phyloP scores from a whole-genome alignment of 2,113 vertebrate species.

The Eretmochelys imbricata region DNA sequence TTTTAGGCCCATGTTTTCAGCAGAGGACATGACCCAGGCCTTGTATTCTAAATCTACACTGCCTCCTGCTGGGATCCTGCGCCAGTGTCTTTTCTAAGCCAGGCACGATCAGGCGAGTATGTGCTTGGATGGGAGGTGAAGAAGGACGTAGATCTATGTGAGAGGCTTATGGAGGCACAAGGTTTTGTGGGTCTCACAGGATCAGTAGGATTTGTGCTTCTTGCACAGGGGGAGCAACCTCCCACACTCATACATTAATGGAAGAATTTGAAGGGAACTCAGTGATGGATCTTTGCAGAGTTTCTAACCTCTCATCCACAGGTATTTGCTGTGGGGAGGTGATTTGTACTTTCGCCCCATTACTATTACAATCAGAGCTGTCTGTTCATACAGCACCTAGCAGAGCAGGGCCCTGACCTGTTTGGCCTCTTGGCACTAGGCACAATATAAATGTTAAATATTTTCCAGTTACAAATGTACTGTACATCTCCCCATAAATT shows the following conservation, averaged over 20 bases:
- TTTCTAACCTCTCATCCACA: not conserved
- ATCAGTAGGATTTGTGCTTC: too few species aligned
- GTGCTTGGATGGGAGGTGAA: not conserved
- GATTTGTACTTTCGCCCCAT: not conserved
- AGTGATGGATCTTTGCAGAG: too few species aligned
- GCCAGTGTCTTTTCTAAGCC: not conserved
- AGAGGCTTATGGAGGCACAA: not conserved
- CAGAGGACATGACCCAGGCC: not conserved
- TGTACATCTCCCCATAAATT: not conserved
- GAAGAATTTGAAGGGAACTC: too few species aligned
- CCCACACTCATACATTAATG: too few species aligned
- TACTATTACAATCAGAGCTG: not conserved
- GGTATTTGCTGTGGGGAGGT: too few species aligned
- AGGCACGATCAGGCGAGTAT: not conserved
- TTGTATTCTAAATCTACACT: not conserved
- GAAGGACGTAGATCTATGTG: not conserved
- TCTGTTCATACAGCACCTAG: not conserved
- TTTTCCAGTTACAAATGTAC: not conserved
- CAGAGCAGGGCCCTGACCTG: too few species aligned
- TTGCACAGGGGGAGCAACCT: too few species aligned
- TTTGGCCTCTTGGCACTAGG: not conserved
- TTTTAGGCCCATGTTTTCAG: not conserved
- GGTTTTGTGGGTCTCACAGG: too few species aligned
- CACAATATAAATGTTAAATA: not conserved
- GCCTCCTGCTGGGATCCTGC: not conserved